A percentile compares a stretch with the other conserved stretches of the same genome.
These are phyloP conservation scores for Vombatus ursinus DNA, from an alignment of 2,113 vertebrate species.

Conservation along the genomic window DNA sequence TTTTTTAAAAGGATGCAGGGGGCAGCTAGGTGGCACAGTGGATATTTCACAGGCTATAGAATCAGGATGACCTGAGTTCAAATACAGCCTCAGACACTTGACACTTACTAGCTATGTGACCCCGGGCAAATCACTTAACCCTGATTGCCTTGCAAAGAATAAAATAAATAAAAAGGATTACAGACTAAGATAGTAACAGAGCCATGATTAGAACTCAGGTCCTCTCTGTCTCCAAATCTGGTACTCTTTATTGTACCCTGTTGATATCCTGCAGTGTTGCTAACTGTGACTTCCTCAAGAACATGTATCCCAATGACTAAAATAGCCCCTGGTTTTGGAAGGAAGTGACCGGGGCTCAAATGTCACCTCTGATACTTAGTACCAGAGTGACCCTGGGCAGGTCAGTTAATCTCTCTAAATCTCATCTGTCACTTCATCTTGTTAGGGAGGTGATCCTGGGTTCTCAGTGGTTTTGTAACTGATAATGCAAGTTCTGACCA, in stretches of 20 bases:
- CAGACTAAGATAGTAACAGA: not conserved
- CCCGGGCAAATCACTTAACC: no score
- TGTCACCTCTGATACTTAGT: not conserved
- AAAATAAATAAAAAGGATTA: not conserved
- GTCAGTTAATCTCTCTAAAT: not conserved
- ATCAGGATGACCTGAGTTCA: no score
- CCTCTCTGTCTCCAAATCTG: not conserved
- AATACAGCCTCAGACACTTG: no score
- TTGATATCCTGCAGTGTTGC: not conserved
- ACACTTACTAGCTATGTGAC: no score
- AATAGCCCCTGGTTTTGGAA: not conserved
- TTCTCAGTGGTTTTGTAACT: not conserved
- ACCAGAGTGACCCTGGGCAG: not conserved
- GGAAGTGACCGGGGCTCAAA: not conserved
- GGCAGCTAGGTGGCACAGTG: no score
- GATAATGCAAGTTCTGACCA: not conserved
- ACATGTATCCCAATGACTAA: not conserved
- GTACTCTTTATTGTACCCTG: not conserved
- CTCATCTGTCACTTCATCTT: not conserved
- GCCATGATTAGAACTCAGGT: not conserved
- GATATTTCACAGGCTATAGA: no score
- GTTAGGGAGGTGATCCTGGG: not conserved
- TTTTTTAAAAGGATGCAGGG: no score
- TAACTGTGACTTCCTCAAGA: not conserved
- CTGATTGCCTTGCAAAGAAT: no score